These are phyloP conservation scores for Cyclargus thomasi DNA, from an alignment of 1,140 invertebrate genomes.

Conservation along the genomic window DNA sequence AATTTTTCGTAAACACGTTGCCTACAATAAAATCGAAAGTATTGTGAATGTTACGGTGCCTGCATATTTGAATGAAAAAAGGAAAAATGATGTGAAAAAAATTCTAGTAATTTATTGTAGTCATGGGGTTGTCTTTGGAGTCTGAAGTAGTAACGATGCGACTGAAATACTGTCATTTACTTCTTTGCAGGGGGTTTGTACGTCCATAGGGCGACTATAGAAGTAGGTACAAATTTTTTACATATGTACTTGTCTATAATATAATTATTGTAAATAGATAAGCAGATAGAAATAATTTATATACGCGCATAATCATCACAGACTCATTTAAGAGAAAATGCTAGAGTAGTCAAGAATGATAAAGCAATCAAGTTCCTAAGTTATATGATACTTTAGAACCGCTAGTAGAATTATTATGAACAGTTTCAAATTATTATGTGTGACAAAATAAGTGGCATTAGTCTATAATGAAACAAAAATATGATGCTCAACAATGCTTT, in stretches of 20 bases:
- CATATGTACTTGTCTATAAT: constrained; percentile 21
- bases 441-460: constrained; percentile 48
- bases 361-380: not conserved
- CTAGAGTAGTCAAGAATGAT: not conserved
- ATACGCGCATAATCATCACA: not conserved
- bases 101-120: constrained; percentile 11
- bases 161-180: constrained; percentile 36
- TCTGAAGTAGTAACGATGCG: constrained; percentile 41
- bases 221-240: constrained; percentile 27
- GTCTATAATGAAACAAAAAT: constrained; percentile 22
- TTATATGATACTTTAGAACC: not conserved
- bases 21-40: not conserved
- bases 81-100: not conserved
- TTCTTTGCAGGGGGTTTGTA: constrained; percentile 10
- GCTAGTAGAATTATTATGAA: constrained; percentile 10
- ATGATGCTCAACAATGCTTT: constrained; percentile 39
- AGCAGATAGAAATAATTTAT: not conserved
- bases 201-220: constrained; percentile 14
- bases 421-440: constrained; percentile 26
- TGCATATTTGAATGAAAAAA: constrained; percentile 33
- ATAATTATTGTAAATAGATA: constrained; percentile 10
- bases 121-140: constrained; percentile 34
- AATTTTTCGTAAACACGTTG: not conserved
- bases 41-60: not conserved
- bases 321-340: not conserved